phyloP scores from a whole-genome alignment of 1,140 invertebrate species.

The Neodiprion pinetum region DNA sequence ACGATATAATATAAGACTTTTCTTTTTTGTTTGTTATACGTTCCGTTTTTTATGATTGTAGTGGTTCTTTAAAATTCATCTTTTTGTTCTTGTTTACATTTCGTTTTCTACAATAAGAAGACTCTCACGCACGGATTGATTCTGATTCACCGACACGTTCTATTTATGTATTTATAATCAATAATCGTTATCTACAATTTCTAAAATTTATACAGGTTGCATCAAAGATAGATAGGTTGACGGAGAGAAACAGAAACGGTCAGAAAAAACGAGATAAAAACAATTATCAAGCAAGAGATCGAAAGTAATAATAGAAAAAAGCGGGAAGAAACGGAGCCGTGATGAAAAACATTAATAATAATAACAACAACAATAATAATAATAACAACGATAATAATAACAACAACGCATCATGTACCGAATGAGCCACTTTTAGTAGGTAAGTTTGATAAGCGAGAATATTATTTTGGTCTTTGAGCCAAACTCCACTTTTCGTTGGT shows the following conservation, averaged over 20 bases:
- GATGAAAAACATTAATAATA: conserved; percentile 8
- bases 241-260: background rate
- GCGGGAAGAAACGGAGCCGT: conserved; percentile 18
- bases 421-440: too few species aligned
- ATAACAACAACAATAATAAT: conserved; percentile 9
- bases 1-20: background rate
- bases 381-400: background rate
- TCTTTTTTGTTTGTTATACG: background rate
- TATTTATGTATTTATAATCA: conserved; percentile 21
- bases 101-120: background rate
- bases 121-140: conserved; percentile 1
- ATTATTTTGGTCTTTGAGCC: too few species aligned
- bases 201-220: conserved; percentile 52
- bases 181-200: conserved; percentile 54
- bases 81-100: background rate
- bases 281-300: conserved; percentile 11
- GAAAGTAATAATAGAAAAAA: conserved; percentile 32
- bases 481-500: too few species aligned
- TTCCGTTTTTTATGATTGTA: background rate
- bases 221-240: background rate
- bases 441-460: too few species aligned
- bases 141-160: background rate
- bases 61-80: background rate
- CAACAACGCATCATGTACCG: too few species aligned
- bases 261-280: background rate